Evolutionary conservation across 2,113 vertebrate genomes (phyloP).

Genomic region (Emydura subglobosa): DNA sequence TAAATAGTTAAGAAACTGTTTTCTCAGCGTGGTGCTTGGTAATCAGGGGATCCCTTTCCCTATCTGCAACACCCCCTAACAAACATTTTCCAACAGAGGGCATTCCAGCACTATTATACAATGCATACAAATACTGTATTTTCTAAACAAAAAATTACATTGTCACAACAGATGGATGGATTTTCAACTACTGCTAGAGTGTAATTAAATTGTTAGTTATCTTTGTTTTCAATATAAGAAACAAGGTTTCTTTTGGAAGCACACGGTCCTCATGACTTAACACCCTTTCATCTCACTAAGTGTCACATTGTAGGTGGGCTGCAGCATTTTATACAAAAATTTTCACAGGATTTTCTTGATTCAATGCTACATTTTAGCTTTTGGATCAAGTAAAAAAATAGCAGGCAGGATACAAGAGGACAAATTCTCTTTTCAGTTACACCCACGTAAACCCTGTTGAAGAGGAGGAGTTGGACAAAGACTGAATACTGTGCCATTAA

Average conservation of each 20-base stretch:
- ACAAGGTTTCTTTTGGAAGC: conserved; percentile 55
- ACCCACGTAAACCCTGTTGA: conserved; percentile 43
- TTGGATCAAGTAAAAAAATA: conserved; percentile 69
- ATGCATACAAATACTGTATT: conserved; percentile 55
- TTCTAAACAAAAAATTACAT: conserved; percentile 73
- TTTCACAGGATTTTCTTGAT: conserved; percentile 52
- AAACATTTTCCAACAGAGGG: conserved; percentile 67
- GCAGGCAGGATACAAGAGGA: conserved; percentile 63
- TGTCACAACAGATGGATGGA: conserved; percentile 60
- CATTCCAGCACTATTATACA: conserved; percentile 62
- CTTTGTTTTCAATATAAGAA: conserved; percentile 65
- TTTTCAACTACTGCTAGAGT: conserved; percentile 52
- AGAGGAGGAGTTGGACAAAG: conserved; percentile 57
- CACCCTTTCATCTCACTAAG: conserved; percentile 69
- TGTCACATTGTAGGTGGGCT: conserved; percentile 72
- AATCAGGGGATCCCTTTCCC: too few relatives aligned
- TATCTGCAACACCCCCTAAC: conserved; percentile 37
- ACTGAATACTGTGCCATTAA: conserved; percentile 60
- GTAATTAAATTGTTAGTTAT: conserved; percentile 67
- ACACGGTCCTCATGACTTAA: conserved; percentile 61
- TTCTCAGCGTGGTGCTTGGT: too few relatives aligned
- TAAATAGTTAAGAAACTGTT: too few relatives aligned
- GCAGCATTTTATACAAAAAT: conserved; percentile 53
- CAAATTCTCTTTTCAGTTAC: conserved; percentile 61
- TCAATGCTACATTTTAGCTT: conserved; percentile 66